Evolutionary conservation across 2,113 vertebrate genomes (phyloP).

Genomic region (Pseudopipra pipra): DNA sequence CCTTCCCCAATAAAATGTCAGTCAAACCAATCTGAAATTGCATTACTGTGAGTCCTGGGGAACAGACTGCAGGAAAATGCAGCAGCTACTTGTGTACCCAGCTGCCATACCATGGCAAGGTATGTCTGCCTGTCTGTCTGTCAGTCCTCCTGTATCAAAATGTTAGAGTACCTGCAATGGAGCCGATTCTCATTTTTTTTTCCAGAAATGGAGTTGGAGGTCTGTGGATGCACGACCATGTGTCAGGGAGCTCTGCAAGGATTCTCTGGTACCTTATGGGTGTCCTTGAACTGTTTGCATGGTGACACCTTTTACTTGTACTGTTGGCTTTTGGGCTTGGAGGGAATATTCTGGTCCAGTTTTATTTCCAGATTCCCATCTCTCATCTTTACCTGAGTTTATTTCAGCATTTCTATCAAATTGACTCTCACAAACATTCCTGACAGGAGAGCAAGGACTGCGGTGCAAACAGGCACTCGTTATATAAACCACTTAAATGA

Average conservation of each 20-base stretch:
- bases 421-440: background rate
- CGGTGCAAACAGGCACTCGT: background rate
- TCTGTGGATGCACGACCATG: background rate
- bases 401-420: background rate
- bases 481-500: constrained; percentile 44
- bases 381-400: background rate
- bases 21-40: background rate
- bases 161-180: background rate
- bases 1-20: background rate
- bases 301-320: background rate
- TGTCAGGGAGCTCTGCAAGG: background rate
- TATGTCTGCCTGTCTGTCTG: background rate
- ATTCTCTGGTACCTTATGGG: background rate
- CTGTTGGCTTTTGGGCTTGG: background rate
- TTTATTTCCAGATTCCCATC: background rate
- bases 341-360: background rate
- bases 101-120: background rate
- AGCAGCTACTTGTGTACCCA: background rate
- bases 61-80: background rate
- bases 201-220: background rate
- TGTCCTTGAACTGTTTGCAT: background rate
- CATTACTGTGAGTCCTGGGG: background rate
- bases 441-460: background rate
- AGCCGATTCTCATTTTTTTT: background rate
- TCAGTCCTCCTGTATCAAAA: background rate